phyloP scores from a whole-genome alignment of 2,113 vertebrate genomes.

The Xiphias gladius region DNA sequence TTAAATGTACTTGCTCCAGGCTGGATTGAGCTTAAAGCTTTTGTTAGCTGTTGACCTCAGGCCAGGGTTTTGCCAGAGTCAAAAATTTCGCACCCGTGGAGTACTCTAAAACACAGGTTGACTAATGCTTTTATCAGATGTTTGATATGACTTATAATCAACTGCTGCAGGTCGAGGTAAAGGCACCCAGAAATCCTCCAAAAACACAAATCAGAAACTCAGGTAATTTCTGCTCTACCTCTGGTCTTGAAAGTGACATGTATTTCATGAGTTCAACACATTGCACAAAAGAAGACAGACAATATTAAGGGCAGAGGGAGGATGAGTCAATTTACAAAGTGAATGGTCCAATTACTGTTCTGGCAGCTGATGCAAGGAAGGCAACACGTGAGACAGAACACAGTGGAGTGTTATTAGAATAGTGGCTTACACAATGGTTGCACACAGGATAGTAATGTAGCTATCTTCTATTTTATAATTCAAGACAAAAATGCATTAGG shows the following conservation, averaged over 20 bases:
- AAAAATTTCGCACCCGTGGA: background rate
- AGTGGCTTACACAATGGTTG: background rate
- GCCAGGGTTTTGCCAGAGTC: background rate
- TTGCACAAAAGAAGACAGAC: slow-evolving; percentile 15
- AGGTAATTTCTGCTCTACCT: slow-evolving; percentile 9
- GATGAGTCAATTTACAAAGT: slow-evolving; percentile 30
- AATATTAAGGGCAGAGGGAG: background rate
- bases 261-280: slow-evolving; percentile 5
- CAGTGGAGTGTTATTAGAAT: background rate
- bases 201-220: slow-evolving; percentile 3
- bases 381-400: slow-evolving; percentile 16
- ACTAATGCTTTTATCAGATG: background rate
- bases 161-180: background rate
- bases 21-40: background rate
- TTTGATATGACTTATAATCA: slow-evolving; percentile 7
- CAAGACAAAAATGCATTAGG: background rate
- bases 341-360: slow-evolving; percentile 25
- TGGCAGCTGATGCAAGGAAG: slow-evolving; percentile 42
- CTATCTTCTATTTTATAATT: background rate
- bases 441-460: background rate
- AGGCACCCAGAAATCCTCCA: background rate
- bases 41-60: background rate
- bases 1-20: background rate
- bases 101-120: background rate
- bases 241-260: background rate